Base-by-base conservation (phyloP, 37 sponge, comb jelly and placozoan genomes). In the Chondrilla cf. caribensis region DNA sequence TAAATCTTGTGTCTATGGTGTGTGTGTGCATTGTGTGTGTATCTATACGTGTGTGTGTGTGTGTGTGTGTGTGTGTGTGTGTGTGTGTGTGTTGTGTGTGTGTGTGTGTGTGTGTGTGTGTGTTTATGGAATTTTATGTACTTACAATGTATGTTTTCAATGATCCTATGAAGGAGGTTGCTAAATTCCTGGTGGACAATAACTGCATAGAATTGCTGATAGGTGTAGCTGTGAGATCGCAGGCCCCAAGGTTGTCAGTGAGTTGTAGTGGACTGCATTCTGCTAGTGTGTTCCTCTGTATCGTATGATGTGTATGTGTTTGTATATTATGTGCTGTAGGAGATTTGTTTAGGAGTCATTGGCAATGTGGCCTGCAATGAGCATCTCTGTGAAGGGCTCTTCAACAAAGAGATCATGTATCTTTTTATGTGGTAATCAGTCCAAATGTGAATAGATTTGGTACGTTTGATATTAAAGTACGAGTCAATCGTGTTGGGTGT, bases 311-410 rank as follows among this genome's bases (percentile, higher is more conserved):
- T 8, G 29, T 29, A 31, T 0, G 35, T 28, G 15, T 25, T 1
- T 67, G 17, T 17, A 58, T 22, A 17, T 57, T 41, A 6, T 64
- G 0, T 39, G 18, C 14, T 47, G 24, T 38, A 88, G 89, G 89
- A 89, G 54, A 89, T 89, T 35, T 85, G 86, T 67, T 26, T 89
- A 60, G 90, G 90, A 24, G 76, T 89, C 29, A 21, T 85, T 43
- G 79, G 83, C 8, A 89, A 89, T 78, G 32, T 89, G 37, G 86
- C 71, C 68, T 89, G 90, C 78, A 15, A n/a, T 3, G 68, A 81
- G 22, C 35, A n/a, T n/a, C 43, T 84, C 39, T 84, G 89, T 36
- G 7, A 67, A 21, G 70, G 84, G 0, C 47, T 24, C 0, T 59
- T 84, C 26, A 47, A 44, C 31, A 22, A 38, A 6, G 38, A 25